Evolutionary conservation across 53 echinoderm and acorn worm genomes (phyloP), one percentile per base, ranked within the genome.

Genomic region (Arbacia lixula): DNA sequence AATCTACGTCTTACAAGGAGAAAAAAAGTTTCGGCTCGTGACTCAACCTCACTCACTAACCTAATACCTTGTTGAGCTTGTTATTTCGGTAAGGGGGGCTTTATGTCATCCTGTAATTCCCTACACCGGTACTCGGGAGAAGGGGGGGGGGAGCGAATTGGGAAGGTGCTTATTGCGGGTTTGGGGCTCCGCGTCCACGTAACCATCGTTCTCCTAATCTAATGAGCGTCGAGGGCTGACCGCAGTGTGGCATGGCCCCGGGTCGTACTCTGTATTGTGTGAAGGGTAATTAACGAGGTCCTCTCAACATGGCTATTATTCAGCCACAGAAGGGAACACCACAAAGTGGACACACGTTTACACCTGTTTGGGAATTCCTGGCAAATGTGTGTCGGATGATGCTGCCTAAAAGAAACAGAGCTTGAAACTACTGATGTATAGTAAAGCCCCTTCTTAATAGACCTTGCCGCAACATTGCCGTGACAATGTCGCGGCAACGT

Each of bases 231-330:
- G n/a, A n/a, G n/a, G n/a, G n/a, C n/a, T n/a, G n/a, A n/a, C n/a
- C n/a, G n/a, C n/a, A n/a, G n/a, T n/a, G n/a, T n/a, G n/a, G n/a
- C n/a, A n/a, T n/a, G n/a, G n/a, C n/a, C n/a, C n/a, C n/a, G n/a
- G n/a, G n/a, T n/a, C n/a, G n/a, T n/a, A n/a, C n/a, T n/a, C n/a
- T n/a, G n/a, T n/a, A n/a, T n/a, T n/a, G n/a, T n/a, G n/a, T n/a
- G n/a, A n/a, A n/a, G n/a, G n/a, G 46, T 71, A 71, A 71, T 71
- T 71, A 71, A 68, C 68, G 37, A 71, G 71, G 71, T 71, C 46
- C 68, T 46, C 71, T 6, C 27, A 46, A 46, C 46, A 46, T 14
- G 14, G 14, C 8, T 46, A 6, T 10, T 10, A 46, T 10, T 46
- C 46, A 46, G 14, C 46, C 6, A 46, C 46, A 46, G 14, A 46